Percentiles rank a stretch among this genome's conserved stretches.
These are phyloP conservation scores for Champsocephalus gunnari DNA, from an alignment of 2,797 vertebrate species.

Conservation along the genomic window DNA sequence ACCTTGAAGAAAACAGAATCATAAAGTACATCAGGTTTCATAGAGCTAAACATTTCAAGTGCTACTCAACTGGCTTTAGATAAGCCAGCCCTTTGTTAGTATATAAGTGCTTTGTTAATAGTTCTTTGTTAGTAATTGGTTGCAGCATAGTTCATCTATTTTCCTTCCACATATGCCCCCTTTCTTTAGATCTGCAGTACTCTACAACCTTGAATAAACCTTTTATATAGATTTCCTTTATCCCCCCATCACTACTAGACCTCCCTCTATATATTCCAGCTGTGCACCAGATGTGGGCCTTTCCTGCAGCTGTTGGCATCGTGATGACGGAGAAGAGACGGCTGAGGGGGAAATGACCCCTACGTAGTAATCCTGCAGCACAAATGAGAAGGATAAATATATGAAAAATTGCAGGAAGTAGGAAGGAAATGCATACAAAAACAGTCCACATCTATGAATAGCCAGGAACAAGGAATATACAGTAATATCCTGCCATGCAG, in stretches of 20 bases:
- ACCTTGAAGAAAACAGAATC: no score
- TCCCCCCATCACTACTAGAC: conserved; percentile 26
- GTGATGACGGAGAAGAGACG: conserved; percentile 32
- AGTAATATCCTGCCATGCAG: conserved; percentile 5
- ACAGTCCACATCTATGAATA: conserved; percentile 1
- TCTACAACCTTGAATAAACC: conserved; percentile 17
- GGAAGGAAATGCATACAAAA: conserved; percentile 2
- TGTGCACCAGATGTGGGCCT: conserved; percentile 65
- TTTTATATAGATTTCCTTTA: conserved; percentile 25
- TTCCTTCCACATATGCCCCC: neutral
- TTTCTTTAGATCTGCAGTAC: neutral
- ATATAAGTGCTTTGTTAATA: no score
- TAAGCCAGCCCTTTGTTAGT: no score
- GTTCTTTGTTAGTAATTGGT: no score
- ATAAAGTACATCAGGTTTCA: no score
- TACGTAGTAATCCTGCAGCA: conserved; percentile 15
- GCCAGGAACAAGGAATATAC: neutral
- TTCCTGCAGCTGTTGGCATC: conserved; percentile 64
- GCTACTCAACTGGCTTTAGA: no score
- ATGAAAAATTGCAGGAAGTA: conserved; percentile 12
- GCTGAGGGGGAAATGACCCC: conserved; percentile 29
- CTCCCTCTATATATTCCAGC: conserved; percentile 46
- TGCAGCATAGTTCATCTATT: neutral
- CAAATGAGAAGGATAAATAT: conserved; percentile 12
- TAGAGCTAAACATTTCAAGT: no score